Base-by-base conservation (phyloP, 2,797 vertebrate genomes). In the Arctocebus calabarensis region DNA sequence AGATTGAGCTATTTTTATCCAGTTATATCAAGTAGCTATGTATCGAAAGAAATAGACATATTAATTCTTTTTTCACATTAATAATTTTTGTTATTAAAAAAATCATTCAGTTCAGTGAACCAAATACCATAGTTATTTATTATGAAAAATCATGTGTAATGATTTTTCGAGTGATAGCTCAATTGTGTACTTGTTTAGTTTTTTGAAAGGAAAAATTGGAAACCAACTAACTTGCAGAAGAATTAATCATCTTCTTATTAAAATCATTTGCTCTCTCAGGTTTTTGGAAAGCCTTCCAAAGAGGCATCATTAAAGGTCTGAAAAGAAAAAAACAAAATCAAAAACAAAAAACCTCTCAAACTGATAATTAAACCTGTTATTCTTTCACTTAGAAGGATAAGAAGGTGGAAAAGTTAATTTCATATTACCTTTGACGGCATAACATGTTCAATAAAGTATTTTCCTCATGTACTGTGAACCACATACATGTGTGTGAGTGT, bases 61-160 rank as follows among this genome's bases (percentile, higher is more conserved):
- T 64, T 2, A 27, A 74, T 43, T 89, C 45, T 85, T 85, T 74
- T 1, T 59, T 59, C 74, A 74, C 20, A 79, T 78, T 40, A 59
- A 79, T 70, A 77, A 61, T 34, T 93, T 87, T 79, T 73, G 5
- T 89, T 85, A 52, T 79, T 74, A n/a, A 81, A 78, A 71, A 64
- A n/a, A n/a, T 52, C 19, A 62, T 88, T 95, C 22, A 48, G 20
- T 34, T 75, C 27, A 52, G 11, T 81, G 74, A 90, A 74, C 37
- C n/a, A 48, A 45, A 93, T 82, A 40, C n/a, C 3, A 19, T 40
- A 61, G 25, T 74, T 40, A 7, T 66, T 89, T 64, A n/a, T 90
- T 23, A 66, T 32, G n/a, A 86, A 68, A 90, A 55, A 81, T 73
- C 29, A 20, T 19, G 4, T 79, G 55, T n/a, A 64, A 84, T 81